Evolutionary conservation across 1,140 invertebrate species (phyloP).

Genomic region (Bombus confusus): DNA sequence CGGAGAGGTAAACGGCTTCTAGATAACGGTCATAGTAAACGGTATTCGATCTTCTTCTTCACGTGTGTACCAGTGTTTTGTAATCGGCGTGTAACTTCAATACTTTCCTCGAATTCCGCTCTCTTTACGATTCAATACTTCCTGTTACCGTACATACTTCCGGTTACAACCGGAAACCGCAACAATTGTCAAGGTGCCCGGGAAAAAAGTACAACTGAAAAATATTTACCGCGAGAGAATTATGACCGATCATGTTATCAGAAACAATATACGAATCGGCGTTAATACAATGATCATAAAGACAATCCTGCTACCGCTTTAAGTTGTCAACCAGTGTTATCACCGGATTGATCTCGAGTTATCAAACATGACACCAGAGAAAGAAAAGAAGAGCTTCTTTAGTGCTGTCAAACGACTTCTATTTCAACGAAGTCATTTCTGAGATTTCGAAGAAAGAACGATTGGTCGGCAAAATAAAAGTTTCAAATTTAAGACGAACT

Average conservation of each 20-base stretch:
- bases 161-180: background rate
- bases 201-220: too few species aligned
- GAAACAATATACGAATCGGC: background rate
- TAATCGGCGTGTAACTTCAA: background rate
- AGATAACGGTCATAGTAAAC: conserved; percentile 63
- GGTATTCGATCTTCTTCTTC: conserved; percentile 56
- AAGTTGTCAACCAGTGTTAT: background rate
- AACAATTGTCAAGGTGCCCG: background rate
- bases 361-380: background rate
- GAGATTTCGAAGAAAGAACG: background rate
- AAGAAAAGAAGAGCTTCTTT: background rate
- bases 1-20: conserved; percentile 52
- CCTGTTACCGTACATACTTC: background rate
- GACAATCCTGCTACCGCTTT: background rate
- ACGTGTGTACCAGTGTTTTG: conserved; percentile 27
- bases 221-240: background rate
- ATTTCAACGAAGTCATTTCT: conserved; percentile 16
- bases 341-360: background rate
- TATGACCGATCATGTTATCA: too few species aligned
- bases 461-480: background rate
- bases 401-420: too few species aligned
- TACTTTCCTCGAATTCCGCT: background rate
- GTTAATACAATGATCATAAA: background rate
- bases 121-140: background rate
- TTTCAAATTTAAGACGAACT: conserved; percentile 7